Evolutionary conservation across 2,113 vertebrate species (phyloP), one percentile per base, ranked within the genome.

Genomic region (Brachirus orientalis): DNA sequence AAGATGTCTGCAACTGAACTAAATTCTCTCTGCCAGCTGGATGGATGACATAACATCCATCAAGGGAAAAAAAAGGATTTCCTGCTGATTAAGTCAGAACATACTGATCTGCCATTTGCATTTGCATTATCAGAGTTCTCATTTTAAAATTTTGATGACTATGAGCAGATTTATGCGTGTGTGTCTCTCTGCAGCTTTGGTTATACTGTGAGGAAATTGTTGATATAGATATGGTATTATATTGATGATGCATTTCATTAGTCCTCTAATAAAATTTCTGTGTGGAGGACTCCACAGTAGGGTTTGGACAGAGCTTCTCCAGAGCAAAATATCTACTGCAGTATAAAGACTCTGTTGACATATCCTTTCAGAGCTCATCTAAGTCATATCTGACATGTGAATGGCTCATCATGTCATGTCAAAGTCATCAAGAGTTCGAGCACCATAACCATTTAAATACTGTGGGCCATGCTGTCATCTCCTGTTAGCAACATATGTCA

Each of bases 361-460:
- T 75, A 75, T 88, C 77, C 85, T 88, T 84, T 91, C 86, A 86
- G 82, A 83, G 89, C 87, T 84, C 65, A 86, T 89, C 89, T 90
- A 80, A 89, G 84, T 90, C 84, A 86, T 73, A 88, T 80, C 72
- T 90, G 90, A 90, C 89, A 89, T 90, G 86, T 90, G 90, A 89
- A 90, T 90, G 90, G 85, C 84, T 88, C 85, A 89, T 91, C 84
- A 86, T 90, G 83, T 89, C 86, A 84, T 80, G 87, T 89, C 69
- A 74, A 83, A 85, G 84, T 80, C 84, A 88, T 90, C 88, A 28
- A 86, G 46, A 90, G 85, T 70, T 82, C 84, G 79, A 83, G 86
- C 69, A 89, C 89, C 80, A 85, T 86, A 89, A 90, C 85, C 86
- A 86, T 90, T 88, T 90, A 90, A 91, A 86, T 91, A 91, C 90